phyloP scores from a whole-genome alignment of 1,140 invertebrate genomes.

The Yoshiicerus persimilis region DNA sequence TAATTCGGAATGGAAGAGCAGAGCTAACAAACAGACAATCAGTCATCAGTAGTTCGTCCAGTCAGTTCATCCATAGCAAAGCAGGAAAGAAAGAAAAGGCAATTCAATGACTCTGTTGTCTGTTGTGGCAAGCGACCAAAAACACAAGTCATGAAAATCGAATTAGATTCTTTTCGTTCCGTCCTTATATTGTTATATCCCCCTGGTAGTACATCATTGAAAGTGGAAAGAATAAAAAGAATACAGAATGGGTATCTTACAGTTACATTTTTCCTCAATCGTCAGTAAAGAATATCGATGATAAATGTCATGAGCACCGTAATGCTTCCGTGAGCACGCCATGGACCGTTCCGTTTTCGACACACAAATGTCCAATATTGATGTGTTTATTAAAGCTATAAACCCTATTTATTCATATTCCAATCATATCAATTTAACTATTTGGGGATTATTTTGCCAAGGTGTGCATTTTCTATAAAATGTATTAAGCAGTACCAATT shows the following conservation, averaged over 20 bases:
- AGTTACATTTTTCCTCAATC: not conserved
- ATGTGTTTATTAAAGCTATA: slow-evolving; percentile 40
- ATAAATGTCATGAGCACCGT: slow-evolving; percentile 4
- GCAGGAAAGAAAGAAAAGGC: not conserved
- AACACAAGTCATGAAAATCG: slow-evolving; percentile 47
- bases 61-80: not conserved
- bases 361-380: slow-evolving; percentile 28
- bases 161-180: slow-evolving; percentile 43
- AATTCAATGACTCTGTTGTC: slow-evolving; percentile 1
- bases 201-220: too few relatives aligned
- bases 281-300: not conserved
- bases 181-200: not conserved
- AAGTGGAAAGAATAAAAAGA: too few relatives aligned
- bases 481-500: too few relatives aligned
- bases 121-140: slow-evolving; percentile 29
- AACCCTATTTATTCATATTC: not conserved
- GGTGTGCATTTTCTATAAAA: not conserved
- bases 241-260: too few relatives aligned
- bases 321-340: slow-evolving; percentile 43
- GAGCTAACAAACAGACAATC: not conserved
- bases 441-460: too few relatives aligned
- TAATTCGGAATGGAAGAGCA: not conserved
- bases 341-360: slow-evolving; percentile 38
- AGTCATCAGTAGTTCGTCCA: not conserved
- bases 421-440: not conserved